These are phyloP conservation scores for Acanthoscelides obtectus DNA, from an alignment of 2,888 invertebrate genomes.

Conservation along the genomic window DNA sequence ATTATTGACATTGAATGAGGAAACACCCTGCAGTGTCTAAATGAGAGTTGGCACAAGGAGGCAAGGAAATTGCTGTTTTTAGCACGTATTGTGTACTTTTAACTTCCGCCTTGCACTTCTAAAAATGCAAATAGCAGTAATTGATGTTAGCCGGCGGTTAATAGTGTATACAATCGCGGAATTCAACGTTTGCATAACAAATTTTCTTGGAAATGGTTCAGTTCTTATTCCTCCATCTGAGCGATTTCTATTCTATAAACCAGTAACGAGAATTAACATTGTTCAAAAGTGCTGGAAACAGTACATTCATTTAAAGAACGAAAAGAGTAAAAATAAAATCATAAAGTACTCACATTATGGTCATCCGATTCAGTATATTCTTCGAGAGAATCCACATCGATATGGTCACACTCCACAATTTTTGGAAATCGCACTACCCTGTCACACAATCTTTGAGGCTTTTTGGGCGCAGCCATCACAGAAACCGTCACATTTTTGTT, in stretches of 20 bases:
- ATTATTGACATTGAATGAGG: too few species aligned
- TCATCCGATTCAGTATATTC: constrained; percentile 21
- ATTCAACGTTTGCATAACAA: neutral
- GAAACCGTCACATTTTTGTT: constrained; percentile 30
- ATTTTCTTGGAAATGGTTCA: neutral
- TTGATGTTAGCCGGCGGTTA: neutral
- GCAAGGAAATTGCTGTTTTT: neutral
- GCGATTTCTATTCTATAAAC: neutral
- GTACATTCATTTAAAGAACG: too few species aligned
- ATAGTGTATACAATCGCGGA: neutral
- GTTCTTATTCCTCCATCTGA: neutral
- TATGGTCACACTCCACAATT: constrained; percentile 36
- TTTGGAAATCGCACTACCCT: constrained; percentile 32
- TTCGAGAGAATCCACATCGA: constrained; percentile 47
- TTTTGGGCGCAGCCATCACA: constrained; percentile 35
- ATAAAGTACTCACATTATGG: constrained; percentile 9
- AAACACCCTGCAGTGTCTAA: too few species aligned
- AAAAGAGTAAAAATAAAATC: neutral
- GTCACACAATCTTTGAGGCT: constrained; percentile 35
- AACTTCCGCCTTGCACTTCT: neutral
- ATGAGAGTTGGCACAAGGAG: neutral
- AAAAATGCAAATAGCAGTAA: neutral
- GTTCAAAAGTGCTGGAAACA: too few species aligned
- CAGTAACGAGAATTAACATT: too few species aligned
- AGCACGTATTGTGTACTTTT: neutral